Conservation (phyloP, 2,888 invertebrate genomes). For the Tanypteryx hageni region DNA sequence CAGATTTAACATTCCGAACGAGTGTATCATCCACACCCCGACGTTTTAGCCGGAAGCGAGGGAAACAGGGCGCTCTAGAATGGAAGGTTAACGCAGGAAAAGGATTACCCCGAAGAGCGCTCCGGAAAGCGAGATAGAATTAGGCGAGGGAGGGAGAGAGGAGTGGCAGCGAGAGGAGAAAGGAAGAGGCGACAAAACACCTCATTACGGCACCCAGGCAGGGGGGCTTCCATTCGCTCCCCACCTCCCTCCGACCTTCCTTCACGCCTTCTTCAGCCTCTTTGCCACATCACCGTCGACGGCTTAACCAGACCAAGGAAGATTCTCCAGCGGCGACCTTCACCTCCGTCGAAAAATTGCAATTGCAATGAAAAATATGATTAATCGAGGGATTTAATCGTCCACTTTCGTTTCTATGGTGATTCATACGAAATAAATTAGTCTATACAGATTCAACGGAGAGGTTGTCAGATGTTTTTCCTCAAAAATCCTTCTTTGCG, state of each 20-base stretch:
- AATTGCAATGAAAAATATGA: too few relatives aligned
- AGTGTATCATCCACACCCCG: neutral
- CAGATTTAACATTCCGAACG: too few relatives aligned
- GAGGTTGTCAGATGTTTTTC: too few relatives aligned
- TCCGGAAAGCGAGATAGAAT: too few relatives aligned
- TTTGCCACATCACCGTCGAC: neutral
- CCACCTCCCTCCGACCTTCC: neutral
- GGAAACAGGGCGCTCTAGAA: neutral
- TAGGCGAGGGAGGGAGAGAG: neutral
- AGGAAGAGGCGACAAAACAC: slow-evolving; percentile 23
- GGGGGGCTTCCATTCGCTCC: neutral
- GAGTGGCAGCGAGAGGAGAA: neutral
- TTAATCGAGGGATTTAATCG: too few relatives aligned
- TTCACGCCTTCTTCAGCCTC: neutral
- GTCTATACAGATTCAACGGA: too few relatives aligned
- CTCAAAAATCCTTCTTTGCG: too few relatives aligned
- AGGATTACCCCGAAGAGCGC: neutral
- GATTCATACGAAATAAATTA: too few relatives aligned
- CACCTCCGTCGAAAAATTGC: neutral
- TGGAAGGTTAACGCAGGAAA: neutral
- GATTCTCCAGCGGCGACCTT: neutral
- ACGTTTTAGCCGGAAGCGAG: neutral
- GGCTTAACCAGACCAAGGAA: neutral
- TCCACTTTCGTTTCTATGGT: too few relatives aligned
- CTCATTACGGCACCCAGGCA: neutral